Conservation (phyloP, 1,140 invertebrate genomes). For the Vollenhovia emeryi region DNA sequence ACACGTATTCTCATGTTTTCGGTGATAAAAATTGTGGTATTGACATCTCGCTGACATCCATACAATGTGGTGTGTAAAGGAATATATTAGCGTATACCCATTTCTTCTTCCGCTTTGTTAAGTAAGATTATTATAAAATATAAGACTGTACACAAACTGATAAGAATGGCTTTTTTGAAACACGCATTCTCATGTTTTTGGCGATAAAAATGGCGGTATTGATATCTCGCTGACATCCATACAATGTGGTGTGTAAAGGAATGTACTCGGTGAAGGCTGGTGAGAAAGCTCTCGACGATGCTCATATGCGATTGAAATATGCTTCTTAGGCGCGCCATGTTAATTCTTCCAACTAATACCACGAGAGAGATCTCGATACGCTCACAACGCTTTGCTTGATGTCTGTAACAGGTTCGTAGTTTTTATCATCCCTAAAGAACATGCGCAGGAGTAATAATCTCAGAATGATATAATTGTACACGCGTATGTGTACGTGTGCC, state of each 20-base stretch:
- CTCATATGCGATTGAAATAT: conserved; percentile 50
- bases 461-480: neutral
- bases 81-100: neutral
- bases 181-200: conserved; percentile 35
- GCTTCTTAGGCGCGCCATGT: conserved; percentile 47
- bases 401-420: conserved; percentile 11
- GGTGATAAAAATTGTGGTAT: too few species aligned
- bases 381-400: conserved; percentile 28
- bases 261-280: conserved; percentile 34
- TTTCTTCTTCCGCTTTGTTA: neutral
- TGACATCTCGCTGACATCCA: too few species aligned
- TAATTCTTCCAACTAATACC: conserved; percentile 50
- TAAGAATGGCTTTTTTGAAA: neutral
- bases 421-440: conserved; percentile 30
- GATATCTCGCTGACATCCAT: conserved; percentile 63
- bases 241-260: conserved; percentile 43
- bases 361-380: conserved; percentile 40
- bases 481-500: neutral
- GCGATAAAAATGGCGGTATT: conserved; percentile 74
- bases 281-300: conserved; percentile 47
- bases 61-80: too few species aligned
- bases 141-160: neutral
- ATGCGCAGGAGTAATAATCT: conserved; percentile 11
- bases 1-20: too few species aligned
- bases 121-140: conserved; percentile 4